These are phyloP conservation scores for Haliclona indistincta DNA, from an alignment of 37 sponge, comb jelly and placozoan species.

Conservation along the genomic window DNA sequence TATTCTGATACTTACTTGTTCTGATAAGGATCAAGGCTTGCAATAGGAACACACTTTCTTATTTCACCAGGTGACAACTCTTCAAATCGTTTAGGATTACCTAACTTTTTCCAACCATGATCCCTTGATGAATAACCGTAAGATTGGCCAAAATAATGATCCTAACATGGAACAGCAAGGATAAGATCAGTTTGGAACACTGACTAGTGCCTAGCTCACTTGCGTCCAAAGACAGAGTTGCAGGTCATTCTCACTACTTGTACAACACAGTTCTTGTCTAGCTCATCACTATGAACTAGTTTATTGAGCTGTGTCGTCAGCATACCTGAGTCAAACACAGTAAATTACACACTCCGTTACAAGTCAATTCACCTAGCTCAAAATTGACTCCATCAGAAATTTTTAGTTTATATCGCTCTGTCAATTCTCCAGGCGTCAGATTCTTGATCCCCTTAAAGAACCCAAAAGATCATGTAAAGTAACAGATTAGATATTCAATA, in stretches of 20 bases:
- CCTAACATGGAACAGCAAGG: no score
- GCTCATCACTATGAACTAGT: constrained; percentile 41
- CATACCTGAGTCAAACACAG: constrained; percentile 49
- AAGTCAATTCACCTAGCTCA: constrained; percentile 55
- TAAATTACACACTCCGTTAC: neutral
- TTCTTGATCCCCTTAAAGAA: constrained; percentile 9
- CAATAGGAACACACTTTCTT: constrained; percentile 62
- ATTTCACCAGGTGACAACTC: neutral
- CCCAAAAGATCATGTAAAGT: no score
- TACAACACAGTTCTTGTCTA: constrained; percentile 55
- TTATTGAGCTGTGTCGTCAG: constrained; percentile 77
- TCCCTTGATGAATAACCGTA: no score
- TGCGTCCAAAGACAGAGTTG: constrained; percentile 71
- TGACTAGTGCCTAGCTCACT: no score
- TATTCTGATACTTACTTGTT: constrained; percentile 77
- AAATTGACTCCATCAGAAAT: constrained; percentile 61
- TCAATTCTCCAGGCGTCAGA: neutral
- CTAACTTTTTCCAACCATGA: no score
- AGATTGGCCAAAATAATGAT: no score
- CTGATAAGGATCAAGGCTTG: constrained; percentile 87
- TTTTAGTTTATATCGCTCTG: constrained; percentile 51
- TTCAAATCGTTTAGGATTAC: no score
- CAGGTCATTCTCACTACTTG: constrained; percentile 50
- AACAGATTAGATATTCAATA: no score
- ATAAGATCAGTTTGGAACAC: no score